phyloP scores from a whole-genome alignment of 2,797 vertebrate species.

The Betta splendens region DNA sequence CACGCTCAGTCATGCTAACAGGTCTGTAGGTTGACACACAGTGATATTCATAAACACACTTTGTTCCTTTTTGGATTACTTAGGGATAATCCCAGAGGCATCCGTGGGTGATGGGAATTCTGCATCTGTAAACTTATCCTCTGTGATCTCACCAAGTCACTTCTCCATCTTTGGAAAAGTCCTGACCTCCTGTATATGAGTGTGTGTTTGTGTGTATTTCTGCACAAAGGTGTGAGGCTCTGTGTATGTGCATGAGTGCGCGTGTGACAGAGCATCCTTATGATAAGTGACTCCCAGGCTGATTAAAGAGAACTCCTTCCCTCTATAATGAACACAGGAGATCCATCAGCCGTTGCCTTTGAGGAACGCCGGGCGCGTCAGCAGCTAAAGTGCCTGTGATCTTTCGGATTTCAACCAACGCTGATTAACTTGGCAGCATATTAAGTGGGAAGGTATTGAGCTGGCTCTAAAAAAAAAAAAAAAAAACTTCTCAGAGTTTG shows the following conservation, averaged over 20 bases:
- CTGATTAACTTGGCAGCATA: conserved; percentile 81
- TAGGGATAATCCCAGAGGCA: conserved; percentile 18
- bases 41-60: too few species aligned
- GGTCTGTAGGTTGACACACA: conserved; percentile 11
- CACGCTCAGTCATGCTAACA: conserved; percentile 14
- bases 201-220: conserved; percentile 24
- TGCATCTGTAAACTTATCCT: conserved; percentile 31
- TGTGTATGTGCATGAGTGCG: conserved; percentile 26
- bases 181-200: conserved; percentile 20
- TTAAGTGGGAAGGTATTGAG: conserved; percentile 78
- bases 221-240: background rate
- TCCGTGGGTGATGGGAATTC: conserved; percentile 13
- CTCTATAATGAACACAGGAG: conserved; percentile 79
- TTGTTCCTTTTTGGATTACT: conserved; percentile 5
- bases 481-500: conserved; percentile 61
- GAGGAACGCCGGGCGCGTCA: conserved; percentile 72
- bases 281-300: conserved; percentile 78
- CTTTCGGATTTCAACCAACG: conserved; percentile 75
- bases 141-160: conserved; percentile 15
- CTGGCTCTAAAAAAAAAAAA: conserved; percentile 48
- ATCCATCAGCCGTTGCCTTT: conserved; percentile 79
- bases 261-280: conserved; percentile 59
- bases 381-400: conserved; percentile 80
- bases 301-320: conserved; percentile 79
- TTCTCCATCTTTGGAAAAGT: conserved; percentile 30